Evolutionary conservation across 2,113 vertebrate genomes (phyloP).

Genomic region (Equus quagga): DNA sequence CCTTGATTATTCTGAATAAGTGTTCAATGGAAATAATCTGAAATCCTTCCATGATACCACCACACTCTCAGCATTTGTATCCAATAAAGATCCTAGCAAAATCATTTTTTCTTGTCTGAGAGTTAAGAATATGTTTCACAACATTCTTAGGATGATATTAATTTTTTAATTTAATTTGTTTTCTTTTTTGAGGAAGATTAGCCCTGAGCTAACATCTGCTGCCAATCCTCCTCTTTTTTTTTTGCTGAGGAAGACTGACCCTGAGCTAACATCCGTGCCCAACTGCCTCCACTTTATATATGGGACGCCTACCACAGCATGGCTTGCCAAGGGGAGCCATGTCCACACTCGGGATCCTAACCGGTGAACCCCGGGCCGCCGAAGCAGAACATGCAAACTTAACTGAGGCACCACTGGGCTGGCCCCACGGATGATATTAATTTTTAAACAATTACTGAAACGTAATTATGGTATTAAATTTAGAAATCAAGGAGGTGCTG

Average conservation of each 20-base stretch:
- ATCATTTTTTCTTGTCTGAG: background rate
- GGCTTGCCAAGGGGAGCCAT: no score
- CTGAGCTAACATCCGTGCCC: no score
- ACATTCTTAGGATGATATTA: slow-evolving; percentile 25
- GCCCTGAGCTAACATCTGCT: no score
- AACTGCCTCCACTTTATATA: no score
- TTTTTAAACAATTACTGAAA: slow-evolving; percentile 36
- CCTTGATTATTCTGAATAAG: background rate
- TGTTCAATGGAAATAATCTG: background rate
- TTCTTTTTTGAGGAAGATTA: no score
- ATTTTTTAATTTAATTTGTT: background rate
- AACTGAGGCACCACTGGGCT: no score
- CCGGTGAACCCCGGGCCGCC: no score
- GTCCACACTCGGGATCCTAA: no score
- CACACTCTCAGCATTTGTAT: background rate
- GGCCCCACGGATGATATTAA: background rate
- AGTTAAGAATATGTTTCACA: background rate
- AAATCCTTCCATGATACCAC: background rate
- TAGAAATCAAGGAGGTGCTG: slow-evolving; percentile 17
- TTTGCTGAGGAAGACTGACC: no score
- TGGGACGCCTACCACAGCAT: no score
- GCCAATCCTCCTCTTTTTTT: no score
- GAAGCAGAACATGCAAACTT: no score
- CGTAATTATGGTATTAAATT: slow-evolving; percentile 25
- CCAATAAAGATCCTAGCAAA: background rate